Conservation (phyloP, 2,797 vertebrate species). For the Benthosema pterotum region DNA sequence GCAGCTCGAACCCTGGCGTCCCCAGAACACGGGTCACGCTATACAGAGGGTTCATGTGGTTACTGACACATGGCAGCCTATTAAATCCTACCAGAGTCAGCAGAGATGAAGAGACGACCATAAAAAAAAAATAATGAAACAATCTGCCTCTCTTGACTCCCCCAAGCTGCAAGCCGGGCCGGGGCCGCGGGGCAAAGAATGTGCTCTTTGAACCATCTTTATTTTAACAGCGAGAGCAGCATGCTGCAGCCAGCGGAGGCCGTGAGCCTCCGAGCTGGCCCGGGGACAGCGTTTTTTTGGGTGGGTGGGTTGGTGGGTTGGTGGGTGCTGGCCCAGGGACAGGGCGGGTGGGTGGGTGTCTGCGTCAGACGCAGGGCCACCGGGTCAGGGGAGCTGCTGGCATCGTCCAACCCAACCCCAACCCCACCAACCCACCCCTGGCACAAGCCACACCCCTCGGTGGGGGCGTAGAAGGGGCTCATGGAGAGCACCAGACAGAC, state of each 20-base stretch:
- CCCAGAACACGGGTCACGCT: neutral
- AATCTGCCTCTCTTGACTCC: conserved; percentile 76
- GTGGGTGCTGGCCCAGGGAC: conserved; percentile 55
- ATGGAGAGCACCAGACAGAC: conserved; percentile 84
- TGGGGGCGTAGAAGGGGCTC: conserved; percentile 68
- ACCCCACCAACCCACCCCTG: conserved; percentile 51
- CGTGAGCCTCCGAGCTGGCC: conserved; percentile 39
- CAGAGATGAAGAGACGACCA: conserved; percentile 69
- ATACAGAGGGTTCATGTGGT: neutral
- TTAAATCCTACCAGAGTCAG: conserved; percentile 64
- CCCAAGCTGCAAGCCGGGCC: conserved; percentile 54
- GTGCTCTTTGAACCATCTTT: conserved; percentile 79
- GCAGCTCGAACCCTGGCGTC: neutral
- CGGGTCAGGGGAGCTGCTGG: conserved; percentile 77
- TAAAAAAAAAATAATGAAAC: conserved; percentile 61
- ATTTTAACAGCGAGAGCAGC: conserved; percentile 62
- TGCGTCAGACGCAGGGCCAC: conserved; percentile 73
- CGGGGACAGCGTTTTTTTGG: too few relatives aligned
- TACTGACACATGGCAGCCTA: conserved; percentile 59
- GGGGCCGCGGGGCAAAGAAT: conserved; percentile 72
- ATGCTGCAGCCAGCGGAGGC: conserved; percentile 66
- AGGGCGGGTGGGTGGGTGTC: conserved; percentile 58
- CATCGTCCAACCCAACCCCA: conserved; percentile 66
- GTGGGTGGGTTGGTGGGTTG: conserved; percentile 37
- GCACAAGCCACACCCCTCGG: conserved; percentile 78